Evolutionary conservation across 2,888 invertebrate genomes (phyloP).

Genomic region (Erebia palarica): DNA sequence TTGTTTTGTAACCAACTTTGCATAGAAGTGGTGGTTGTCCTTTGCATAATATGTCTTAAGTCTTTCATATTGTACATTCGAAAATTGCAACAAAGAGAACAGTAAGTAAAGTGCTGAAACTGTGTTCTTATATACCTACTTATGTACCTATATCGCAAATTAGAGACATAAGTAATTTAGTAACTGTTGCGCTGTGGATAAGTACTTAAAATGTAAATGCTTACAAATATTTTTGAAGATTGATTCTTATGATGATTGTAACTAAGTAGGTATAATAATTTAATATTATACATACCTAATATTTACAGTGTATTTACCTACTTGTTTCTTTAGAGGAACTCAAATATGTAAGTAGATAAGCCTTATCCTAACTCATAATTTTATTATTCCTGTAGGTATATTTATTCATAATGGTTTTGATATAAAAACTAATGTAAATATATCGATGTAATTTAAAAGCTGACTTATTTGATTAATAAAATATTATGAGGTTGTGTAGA

Average conservation of each 20-base stretch:
- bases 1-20: too few species aligned
- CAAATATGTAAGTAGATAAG: too few species aligned
- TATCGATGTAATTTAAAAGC: neutral
- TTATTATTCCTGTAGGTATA: neutral
- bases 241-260: constrained; percentile 10
- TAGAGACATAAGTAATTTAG: neutral
- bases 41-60: too few species aligned
- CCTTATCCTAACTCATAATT: neutral
- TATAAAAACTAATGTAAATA: neutral
- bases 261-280: too few species aligned
- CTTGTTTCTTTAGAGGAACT: constrained; percentile 9
- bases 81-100: too few species aligned
- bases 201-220: neutral
- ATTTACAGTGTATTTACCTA: constrained; percentile 2
- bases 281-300: neutral
- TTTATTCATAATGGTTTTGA: neutral
- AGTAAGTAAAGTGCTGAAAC: neutral
- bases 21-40: too few species aligned
- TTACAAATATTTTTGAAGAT: neutral
- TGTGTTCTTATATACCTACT: neutral
- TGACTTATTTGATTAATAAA: neutral
- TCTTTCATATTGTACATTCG: too few species aligned
- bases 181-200: neutral
- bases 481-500: constrained; percentile 30
- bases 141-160: neutral